Conservation (phyloP, 2,113 vertebrate species). For the Nycticorax nycticorax region DNA sequence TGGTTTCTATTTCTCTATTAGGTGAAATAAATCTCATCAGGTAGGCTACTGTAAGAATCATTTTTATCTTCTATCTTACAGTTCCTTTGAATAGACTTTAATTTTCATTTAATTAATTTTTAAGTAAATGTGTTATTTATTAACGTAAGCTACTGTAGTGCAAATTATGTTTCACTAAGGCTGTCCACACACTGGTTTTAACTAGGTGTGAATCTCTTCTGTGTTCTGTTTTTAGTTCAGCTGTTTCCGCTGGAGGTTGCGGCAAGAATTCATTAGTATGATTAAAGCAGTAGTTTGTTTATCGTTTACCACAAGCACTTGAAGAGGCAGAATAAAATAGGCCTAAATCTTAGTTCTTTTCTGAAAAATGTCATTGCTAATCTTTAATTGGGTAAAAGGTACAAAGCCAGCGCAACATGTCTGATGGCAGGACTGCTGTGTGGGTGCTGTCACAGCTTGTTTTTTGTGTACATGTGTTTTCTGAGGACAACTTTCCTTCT, state of each 20-base stretch:
- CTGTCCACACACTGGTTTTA: neutral
- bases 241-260: neutral
- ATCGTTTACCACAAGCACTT: neutral
- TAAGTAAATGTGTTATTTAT: neutral
- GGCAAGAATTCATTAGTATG: neutral
- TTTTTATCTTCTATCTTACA: neutral
- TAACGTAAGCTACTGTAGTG: neutral
- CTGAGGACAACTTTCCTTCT: neutral
- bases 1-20: neutral
- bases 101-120: neutral
- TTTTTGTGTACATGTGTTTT: neutral
- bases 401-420: fast-evolving
- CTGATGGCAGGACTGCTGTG: neutral
- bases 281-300: neutral
- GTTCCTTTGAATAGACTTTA: neutral
- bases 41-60: neutral
- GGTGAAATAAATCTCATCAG: neutral
- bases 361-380: neutral
- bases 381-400: neutral
- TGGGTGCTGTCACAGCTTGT: neutral
- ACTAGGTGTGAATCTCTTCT: neutral
- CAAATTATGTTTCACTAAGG: neutral
- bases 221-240: neutral
- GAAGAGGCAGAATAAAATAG: neutral
- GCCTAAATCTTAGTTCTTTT: neutral